These are phyloP conservation scores for Eupithecia abbreviata DNA, from an alignment of 2,888 invertebrate species.

Conservation along the genomic window DNA sequence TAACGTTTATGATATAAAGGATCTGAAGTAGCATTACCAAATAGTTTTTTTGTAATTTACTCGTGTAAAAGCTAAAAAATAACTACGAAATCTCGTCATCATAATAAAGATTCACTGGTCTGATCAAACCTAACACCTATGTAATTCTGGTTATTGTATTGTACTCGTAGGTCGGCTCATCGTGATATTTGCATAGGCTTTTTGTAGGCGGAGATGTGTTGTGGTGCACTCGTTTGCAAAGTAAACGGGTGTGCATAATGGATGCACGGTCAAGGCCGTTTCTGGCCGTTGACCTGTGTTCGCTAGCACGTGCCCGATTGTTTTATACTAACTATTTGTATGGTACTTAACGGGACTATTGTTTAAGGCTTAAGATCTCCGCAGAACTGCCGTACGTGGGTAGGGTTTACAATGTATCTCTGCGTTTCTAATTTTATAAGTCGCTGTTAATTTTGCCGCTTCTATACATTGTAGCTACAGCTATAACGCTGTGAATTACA, in stretches of 20 bases:
- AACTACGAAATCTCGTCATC: not conserved
- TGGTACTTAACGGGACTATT: constrained; percentile 29
- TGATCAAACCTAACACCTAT: not conserved
- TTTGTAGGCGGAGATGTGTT: constrained; percentile 64
- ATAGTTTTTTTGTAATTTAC: not conserved
- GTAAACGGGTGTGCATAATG: constrained; percentile 81
- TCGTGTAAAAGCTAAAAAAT: too few relatives aligned
- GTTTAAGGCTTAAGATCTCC: constrained; percentile 20
- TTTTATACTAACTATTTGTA: constrained; percentile 58
- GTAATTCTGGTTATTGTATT: not conserved
- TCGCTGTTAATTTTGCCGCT: not conserved
- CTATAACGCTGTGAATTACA: not conserved
- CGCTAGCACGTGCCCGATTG: constrained; percentile 73
- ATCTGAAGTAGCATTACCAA: not conserved
- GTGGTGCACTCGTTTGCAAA: constrained; percentile 77
- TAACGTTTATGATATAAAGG: not conserved
- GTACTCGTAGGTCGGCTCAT: not conserved
- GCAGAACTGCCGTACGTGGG: not conserved
- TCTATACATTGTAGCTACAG: constrained; percentile 3
- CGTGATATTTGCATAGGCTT: constrained; percentile 38
- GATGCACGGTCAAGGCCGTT: constrained; percentile 79
- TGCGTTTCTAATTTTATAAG: constrained; percentile 23
- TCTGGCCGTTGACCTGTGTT: constrained; percentile 66
- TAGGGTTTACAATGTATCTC: constrained; percentile 13
- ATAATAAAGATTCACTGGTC: not conserved